Percentiles rank a stretch among this genome's conserved stretches.
phyloP scores from a whole-genome alignment of 2,113 vertebrate species.

The Nannobrachium achirus region DNA sequence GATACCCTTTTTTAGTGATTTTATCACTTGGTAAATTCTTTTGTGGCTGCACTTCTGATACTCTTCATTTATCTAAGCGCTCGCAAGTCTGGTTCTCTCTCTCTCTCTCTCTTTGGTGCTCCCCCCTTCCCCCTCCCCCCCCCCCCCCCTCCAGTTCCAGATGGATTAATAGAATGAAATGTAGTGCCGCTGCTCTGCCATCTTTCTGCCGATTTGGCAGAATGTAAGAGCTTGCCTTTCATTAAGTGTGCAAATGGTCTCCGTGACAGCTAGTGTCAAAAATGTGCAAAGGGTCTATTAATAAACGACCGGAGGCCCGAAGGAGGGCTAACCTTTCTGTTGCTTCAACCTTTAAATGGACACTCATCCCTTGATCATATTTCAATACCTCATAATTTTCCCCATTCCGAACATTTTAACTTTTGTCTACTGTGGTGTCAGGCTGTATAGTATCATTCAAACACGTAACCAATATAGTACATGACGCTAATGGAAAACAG shows the following conservation, averaged over 20 bases:
- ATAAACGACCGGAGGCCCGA: constrained; percentile 51
- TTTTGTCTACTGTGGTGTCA: constrained; percentile 45
- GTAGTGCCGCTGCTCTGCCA: constrained; percentile 26
- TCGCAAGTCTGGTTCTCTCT: constrained; percentile 16
- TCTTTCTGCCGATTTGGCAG: constrained; percentile 65
- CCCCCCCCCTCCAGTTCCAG: constrained; percentile 16
- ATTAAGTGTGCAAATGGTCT: constrained; percentile 66
- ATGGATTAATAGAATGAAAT: constrained; percentile 52
- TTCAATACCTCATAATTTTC: constrained; percentile 58
- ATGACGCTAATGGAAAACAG: constrained; percentile 40
- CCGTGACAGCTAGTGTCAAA: constrained; percentile 70
- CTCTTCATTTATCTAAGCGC: constrained; percentile 19
- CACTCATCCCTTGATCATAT: constrained; percentile 60
- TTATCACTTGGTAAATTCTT: constrained; percentile 22
- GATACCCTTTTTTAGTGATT: constrained; percentile 26
- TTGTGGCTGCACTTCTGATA: constrained; percentile 26
- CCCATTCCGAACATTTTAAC: constrained; percentile 52
- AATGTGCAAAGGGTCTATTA: constrained; percentile 62
- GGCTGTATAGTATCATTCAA: constrained; percentile 16
- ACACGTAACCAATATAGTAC: constrained; percentile 34
- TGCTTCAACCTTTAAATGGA: constrained; percentile 56
- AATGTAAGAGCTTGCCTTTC: constrained; percentile 52
- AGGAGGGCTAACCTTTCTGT: constrained; percentile 43
- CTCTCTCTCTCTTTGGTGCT: constrained; percentile 14
- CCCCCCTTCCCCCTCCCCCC: constrained; percentile 6